phyloP scores from a whole-genome alignment of 2,797 vertebrate species.

The Thunnus albacares region DNA sequence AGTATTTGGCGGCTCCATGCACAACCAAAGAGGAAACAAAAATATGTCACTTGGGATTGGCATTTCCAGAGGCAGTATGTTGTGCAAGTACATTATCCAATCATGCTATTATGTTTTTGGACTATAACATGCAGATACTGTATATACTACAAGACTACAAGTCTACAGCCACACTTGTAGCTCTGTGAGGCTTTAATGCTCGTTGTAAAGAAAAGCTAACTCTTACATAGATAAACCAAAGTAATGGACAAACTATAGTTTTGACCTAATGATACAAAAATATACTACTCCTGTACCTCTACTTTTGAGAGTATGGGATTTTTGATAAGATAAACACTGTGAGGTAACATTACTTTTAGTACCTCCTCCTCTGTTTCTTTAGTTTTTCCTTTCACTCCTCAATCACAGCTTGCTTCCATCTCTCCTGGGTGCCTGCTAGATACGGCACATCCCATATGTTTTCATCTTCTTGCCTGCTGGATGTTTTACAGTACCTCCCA shows the following conservation, averaged over 20 bases:
- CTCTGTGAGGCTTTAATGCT: too few species aligned
- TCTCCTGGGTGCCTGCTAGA: conserved; percentile 11
- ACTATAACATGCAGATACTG: not conserved
- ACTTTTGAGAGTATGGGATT: not conserved
- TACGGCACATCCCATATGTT: conserved; percentile 42
- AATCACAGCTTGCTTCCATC: conserved; percentile 55
- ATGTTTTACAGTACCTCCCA: conserved; percentile 44
- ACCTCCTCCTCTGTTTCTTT: conserved; percentile 52
- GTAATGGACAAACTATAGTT: too few species aligned
- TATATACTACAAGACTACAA: too few species aligned
- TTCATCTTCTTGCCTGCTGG: conserved; percentile 37
- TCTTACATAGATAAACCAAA: too few species aligned
- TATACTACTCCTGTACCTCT: not conserved
- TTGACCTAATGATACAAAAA: not conserved
- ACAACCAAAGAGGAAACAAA: not conserved
- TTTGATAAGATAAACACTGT: conserved; percentile 36
- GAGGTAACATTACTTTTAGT: conserved; percentile 17
- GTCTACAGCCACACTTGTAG: too few species aligned
- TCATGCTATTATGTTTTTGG: not conserved
- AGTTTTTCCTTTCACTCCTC: conserved; percentile 60
- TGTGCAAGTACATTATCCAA: not conserved
- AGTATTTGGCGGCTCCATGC: not conserved
- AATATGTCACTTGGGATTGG: not conserved
- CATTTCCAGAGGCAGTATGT: not conserved
- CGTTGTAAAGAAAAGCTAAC: too few species aligned